Conservation (phyloP, 2,888 invertebrate genomes). For the Xanthorhoe designata region DNA sequence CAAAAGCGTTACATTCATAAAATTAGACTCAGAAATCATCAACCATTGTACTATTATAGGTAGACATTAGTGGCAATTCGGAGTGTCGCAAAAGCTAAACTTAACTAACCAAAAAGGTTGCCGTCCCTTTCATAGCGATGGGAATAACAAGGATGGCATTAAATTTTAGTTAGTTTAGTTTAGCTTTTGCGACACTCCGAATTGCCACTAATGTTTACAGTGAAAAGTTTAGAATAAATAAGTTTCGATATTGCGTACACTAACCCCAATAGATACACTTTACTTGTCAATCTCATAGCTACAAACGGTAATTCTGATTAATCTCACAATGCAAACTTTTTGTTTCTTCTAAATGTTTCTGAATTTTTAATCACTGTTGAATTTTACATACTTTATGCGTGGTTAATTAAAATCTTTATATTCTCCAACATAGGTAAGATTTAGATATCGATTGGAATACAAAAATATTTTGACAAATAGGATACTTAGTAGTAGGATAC, state of each 20-base stretch:
- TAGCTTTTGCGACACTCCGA: no score
- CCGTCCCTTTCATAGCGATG: no score
- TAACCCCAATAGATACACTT: constrained; percentile 27
- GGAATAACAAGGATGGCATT: no score
- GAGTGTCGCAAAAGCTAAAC: no score
- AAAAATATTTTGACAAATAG: constrained; percentile 29
- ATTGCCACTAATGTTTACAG: not conserved
- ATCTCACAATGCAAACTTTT: constrained; percentile 23
- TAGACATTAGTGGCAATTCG: no score
- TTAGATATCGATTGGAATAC: constrained; percentile 19
- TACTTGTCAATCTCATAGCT: constrained; percentile 41
- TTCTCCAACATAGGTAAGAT: constrained; percentile 29
- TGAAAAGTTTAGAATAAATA: not conserved
- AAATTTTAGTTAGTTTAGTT: no score
- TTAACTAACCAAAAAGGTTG: no score
- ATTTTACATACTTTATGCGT: constrained; percentile 33
- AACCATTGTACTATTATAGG: no score
- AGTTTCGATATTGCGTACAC: not conserved
- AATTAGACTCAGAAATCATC: no score
- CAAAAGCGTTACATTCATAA: no score
- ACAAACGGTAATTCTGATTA: constrained; percentile 17
- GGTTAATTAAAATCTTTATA: constrained; percentile 28
- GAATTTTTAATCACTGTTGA: constrained; percentile 30
- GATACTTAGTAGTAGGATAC: no score
- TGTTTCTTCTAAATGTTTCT: constrained; percentile 22